A percentile compares a stretch with the other conserved stretches of the same genome.
Evolutionary conservation across 1,140 invertebrate species (phyloP).

Genomic region (Drosophila paulistorum): DNA sequence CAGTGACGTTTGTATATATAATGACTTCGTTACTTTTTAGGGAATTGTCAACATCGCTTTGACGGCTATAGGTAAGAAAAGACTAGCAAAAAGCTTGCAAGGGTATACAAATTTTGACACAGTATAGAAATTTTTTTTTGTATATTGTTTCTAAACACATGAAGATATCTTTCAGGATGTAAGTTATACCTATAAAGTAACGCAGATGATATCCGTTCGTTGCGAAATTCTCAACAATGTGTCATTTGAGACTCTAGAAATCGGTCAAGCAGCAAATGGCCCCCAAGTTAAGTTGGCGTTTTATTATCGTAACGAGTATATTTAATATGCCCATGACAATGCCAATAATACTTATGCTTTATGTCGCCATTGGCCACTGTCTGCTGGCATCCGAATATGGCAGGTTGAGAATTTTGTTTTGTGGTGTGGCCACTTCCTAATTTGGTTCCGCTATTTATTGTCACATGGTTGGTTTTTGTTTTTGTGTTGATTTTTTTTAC

Average conservation of each 20-base stretch:
- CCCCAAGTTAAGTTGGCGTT: constrained; percentile 12
- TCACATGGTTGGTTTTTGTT: constrained; percentile 48
- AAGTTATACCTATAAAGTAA: not conserved
- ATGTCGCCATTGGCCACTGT: constrained; percentile 49
- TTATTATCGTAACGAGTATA: constrained; percentile 4
- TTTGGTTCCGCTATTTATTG: constrained; percentile 77
- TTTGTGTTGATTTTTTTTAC: constrained; percentile 44
- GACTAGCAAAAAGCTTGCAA: no score
- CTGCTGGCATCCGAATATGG: constrained; percentile 53
- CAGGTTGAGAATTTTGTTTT: constrained; percentile 41
- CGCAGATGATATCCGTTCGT: not conserved
- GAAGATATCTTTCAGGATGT: not conserved
- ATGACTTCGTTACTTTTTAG: no score
- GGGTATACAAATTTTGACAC: no score
- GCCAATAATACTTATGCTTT: constrained; percentile 32
- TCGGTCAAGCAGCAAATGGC: not conserved
- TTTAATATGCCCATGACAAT: constrained; percentile 73
- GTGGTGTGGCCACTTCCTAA: constrained; percentile 74
- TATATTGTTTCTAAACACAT: not conserved
- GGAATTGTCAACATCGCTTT: no score
- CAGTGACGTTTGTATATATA: no score
- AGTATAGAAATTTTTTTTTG: no score
- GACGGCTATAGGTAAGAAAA: no score
- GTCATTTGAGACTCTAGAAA: not conserved
- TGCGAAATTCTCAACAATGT: not conserved